A percentile compares a stretch with the other conserved stretches of the same genome.
These are phyloP conservation scores for Atopsyche davidsoni DNA, from an alignment of 1,140 invertebrate species.

Conservation along the genomic window DNA sequence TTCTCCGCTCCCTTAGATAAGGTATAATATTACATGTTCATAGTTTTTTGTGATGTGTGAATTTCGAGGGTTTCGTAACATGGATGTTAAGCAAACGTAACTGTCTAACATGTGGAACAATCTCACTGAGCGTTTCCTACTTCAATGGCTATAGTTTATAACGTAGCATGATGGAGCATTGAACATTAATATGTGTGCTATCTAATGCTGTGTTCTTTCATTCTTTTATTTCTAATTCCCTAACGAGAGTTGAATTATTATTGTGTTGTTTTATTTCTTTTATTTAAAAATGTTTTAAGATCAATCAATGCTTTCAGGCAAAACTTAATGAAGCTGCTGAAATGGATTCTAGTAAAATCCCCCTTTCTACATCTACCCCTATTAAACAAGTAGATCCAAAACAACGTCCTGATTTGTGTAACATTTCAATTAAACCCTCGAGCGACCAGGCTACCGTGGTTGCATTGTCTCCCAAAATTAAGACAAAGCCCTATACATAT, in stretches of 20 bases:
- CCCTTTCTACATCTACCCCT: constrained; percentile 42
- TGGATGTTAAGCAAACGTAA: constrained; percentile 8
- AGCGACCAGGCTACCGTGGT: constrained; percentile 37
- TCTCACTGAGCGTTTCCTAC: not conserved
- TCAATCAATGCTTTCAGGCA: constrained; percentile 28
- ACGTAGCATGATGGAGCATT: constrained; percentile 1
- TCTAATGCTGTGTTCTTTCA: too few relatives aligned
- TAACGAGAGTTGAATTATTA: constrained; percentile 1
- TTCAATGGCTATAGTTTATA: too few relatives aligned
- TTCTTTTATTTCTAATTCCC: too few relatives aligned
- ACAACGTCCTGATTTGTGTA: constrained; percentile 23
- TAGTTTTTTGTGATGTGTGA: constrained; percentile 11
- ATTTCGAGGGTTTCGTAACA: constrained; percentile 21
- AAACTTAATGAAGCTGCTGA: constrained; percentile 32
- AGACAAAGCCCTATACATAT: constrained; percentile 14
- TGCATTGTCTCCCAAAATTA: constrained; percentile 40
- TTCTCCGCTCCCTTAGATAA: constrained; percentile 12
- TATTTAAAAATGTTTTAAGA: constrained; percentile 1
- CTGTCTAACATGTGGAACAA: not conserved
- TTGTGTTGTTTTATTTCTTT: not conserved
- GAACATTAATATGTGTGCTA: too few relatives aligned
- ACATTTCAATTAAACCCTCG: constrained; percentile 16
- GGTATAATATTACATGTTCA: constrained; percentile 16
- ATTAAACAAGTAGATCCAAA: constrained; percentile 32
- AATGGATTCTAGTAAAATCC: constrained; percentile 33